Base-by-base conservation (phyloP, 2,888 invertebrate genomes). In the Pilophorus perplexus region DNA sequence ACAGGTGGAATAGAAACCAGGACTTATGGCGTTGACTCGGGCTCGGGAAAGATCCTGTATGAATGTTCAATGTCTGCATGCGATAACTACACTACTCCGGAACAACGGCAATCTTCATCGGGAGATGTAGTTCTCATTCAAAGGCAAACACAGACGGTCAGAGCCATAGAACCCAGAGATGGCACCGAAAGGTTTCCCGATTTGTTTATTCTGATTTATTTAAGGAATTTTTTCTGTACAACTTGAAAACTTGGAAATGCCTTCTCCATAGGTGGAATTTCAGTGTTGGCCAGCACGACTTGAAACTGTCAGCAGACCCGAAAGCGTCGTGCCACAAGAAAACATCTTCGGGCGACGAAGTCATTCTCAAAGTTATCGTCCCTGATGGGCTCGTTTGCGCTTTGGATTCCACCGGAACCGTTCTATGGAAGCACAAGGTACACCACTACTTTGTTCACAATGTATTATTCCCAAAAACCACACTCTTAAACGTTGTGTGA, bases 211-310 rank as follows among this genome's bases (percentile, higher is more conserved):
- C n/a, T n/a, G n/a, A n/a, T n/a, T n/a, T 33, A 6, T 33, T 33
- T 6, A 33, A 33, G 33, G 33, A 33, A n/a, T n/a, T n/a, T 68
- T 33, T 57, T 42, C 16, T 8, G 16, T n/a, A 14, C 50, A 38
- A 48, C 28, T n/a, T n/a, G n/a, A n/a, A n/a, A n/a, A n/a, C n/a
- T n/a, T n/a, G n/a, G n/a, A n/a, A n/a, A n/a, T n/a, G n/a, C n/a
- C n/a, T n/a, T n/a, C n/a, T n/a, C n/a, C n/a, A 25, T 37, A 82
- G 93, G 75, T 96, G 96, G 96, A 96, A 96, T 80, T 96, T 94
- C 77, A 94, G 93, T 77, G 95, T 96, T 20, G 93, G 90, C 0
- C 87, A 90, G 72, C 92, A 94, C 77, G 88, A 93, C 72, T 75
- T 95, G 55, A 85, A 86, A 64, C 67, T 87, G 23, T 65, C 74